These are phyloP conservation scores for Brachylomia viminalis DNA, from an alignment of 2,888 invertebrate species.

Conservation along the genomic window DNA sequence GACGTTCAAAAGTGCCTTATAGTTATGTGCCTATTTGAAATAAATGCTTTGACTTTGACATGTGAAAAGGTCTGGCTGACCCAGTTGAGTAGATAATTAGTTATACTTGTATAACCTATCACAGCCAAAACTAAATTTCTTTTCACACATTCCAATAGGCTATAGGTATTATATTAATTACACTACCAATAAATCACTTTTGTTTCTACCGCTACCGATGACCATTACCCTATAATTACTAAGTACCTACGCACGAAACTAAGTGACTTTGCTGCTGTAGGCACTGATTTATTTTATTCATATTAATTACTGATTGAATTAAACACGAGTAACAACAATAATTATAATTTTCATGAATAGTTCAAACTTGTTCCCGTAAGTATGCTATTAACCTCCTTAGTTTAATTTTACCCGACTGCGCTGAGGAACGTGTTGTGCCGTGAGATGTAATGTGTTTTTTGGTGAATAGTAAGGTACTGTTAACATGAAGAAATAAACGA, in stretches of 20 bases:
- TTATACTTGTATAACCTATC: not conserved
- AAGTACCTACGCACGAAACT: not conserved
- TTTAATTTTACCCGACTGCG: conserved; percentile 9
- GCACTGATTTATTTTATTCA: conserved; percentile 30
- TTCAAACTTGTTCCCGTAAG: conserved; percentile 18
- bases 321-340: conserved; percentile 25
- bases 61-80: not conserved
- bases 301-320: conserved; percentile 45
- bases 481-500: conserved; percentile 37
- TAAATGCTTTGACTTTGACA: too few species aligned
- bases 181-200: conserved; percentile 37
- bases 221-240: conserved; percentile 40
- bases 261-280: not conserved
- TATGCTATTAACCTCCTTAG: conserved; percentile 32
- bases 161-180: conserved; percentile 6
- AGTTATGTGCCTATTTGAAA: too few species aligned
- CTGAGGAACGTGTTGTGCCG: conserved; percentile 5
- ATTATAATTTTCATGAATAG: conserved; percentile 26
- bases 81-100: not conserved
- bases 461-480: conserved; percentile 27
- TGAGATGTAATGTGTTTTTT: conserved; percentile 24
- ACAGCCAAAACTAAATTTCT: not conserved
- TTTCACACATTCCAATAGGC: conserved; percentile 36
- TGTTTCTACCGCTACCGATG: conserved; percentile 16
- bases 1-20: too few species aligned